Conservation (phyloP, 2,888 invertebrate species). For the Eupithecia abbreviata region DNA sequence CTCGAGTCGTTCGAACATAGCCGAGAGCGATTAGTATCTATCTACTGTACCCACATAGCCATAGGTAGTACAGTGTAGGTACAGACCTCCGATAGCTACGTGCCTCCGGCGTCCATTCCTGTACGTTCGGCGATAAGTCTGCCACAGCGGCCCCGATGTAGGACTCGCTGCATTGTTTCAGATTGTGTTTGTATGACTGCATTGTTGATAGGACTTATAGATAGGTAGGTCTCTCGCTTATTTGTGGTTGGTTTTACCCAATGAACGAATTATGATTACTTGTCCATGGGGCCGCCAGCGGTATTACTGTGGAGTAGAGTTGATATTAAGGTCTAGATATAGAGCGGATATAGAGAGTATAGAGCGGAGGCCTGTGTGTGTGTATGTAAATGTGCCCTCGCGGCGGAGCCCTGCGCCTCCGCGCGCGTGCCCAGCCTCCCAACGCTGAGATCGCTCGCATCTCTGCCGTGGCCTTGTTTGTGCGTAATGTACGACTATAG, state of each 20-base stretch:
- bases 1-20: background rate
- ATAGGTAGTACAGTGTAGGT: background rate
- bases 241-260: background rate
- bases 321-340: background rate
- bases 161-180: background rate
- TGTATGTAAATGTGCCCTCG: conserved; percentile 21
- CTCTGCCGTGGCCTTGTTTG: conserved; percentile 20
- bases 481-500: background rate
- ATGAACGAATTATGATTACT: background rate
- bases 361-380: background rate
- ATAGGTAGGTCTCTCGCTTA: background rate
- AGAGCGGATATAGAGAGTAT: too few species aligned
- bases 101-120: conserved; percentile 22
- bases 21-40: background rate
- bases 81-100: conserved; percentile 12
- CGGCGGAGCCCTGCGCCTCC: conserved; percentile 13
- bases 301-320: background rate
- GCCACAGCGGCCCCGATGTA: background rate
- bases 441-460: conserved; percentile 10
- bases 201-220: background rate
- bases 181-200: background rate
- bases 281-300: background rate
- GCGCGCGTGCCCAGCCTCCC: conserved; percentile 24
- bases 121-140: conserved; percentile 21
- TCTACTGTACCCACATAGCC: background rate